A percentile compares a stretch with the other conserved stretches of the same genome.
Evolutionary conservation across 2,888 invertebrate species (phyloP).

Genomic region (Euclidia mi): DNA sequence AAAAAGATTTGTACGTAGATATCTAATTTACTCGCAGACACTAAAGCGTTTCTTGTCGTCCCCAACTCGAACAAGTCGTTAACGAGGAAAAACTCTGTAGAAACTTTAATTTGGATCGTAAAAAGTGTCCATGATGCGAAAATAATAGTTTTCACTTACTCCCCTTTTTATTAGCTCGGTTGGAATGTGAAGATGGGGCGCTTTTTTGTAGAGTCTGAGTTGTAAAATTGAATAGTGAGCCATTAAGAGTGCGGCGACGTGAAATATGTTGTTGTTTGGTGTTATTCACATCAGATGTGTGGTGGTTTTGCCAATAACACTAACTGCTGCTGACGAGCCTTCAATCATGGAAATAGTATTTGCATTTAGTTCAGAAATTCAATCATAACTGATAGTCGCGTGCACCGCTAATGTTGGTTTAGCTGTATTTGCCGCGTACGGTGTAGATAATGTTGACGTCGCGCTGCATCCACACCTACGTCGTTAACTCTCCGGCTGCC

Average conservation of each 20-base stretch:
- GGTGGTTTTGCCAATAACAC: slow-evolving; percentile 1
- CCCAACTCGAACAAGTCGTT: slow-evolving; percentile 66
- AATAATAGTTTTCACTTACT: slow-evolving; percentile 66
- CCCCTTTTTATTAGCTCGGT: slow-evolving; percentile 57
- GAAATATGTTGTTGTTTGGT: slow-evolving; percentile 3
- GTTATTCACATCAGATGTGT: slow-evolving; percentile 3
- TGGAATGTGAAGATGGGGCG: slow-evolving; percentile 51
- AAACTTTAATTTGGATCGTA: slow-evolving; percentile 67
- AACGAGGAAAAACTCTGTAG: slow-evolving; percentile 61
- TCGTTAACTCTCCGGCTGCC: no score
- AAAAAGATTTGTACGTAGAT: slow-evolving; percentile 62
- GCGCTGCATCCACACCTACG: no score
- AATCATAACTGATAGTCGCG: neutral
- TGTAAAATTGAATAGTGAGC: slow-evolving; percentile 40
- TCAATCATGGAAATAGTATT: slow-evolving; percentile 9
- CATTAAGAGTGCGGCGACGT: neutral
- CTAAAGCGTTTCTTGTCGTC: slow-evolving; percentile 64
- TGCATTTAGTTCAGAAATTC: slow-evolving; percentile 15
- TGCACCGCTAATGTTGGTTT: neutral
- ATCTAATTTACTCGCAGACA: slow-evolving; percentile 62
- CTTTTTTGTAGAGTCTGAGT: slow-evolving; percentile 49
- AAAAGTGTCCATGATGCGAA: slow-evolving; percentile 61
- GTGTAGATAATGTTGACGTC: no score
- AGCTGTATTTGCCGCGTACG: neutral
- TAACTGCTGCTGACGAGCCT: neutral